Evolutionary conservation across 1,140 invertebrate genomes (phyloP), one percentile per base, ranked within the genome.

Genomic region (Notospermus geniculatus): DNA sequence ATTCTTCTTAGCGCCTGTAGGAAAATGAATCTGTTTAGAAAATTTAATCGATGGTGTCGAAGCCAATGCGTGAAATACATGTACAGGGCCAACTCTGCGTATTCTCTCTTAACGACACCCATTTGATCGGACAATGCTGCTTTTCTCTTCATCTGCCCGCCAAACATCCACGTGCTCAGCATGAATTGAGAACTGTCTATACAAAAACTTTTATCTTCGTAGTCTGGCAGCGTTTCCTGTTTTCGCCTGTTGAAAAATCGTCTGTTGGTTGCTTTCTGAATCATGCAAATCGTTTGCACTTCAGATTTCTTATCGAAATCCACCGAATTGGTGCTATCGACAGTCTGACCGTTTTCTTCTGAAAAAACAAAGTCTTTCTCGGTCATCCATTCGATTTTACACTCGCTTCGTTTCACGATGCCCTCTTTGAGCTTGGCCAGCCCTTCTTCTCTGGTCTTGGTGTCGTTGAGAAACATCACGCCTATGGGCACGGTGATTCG

Each of bases 281-380:
- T 50, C 46, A 50, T n/a, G 46, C 5, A 50, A 7, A 50, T 50
- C 4, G 4, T 50, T 27, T n/a, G 46, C 46, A 50, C n/a, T 50
- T 50, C 46, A n/a, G n/a, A 4, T 50, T n/a, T 50, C 46, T 50
- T 50, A n/a, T 50, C 46, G n/a, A 50, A 50, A 50, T 50, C 46
- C 4, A 50, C 46, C 4, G 46, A 50, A 27, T 50, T 50, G n/a
- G 46, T 7, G n/a, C 46, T 50, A 27, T 50, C 46, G 4, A 50
- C 46, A 9, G 46, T 4, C 9, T 50, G 5, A 50, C 46, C n/a
- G 46, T 50, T 50, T 4, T 50, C 46, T 5, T 50, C 46, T 50
- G 46, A 5, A n/a, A 50, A 50, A n/a, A 50, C 46, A 5, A 50
- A 5, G 25, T 50, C 46, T 27, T 50, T 50, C 46, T 50, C 46